phyloP scores from a whole-genome alignment of 2,113 vertebrate species.

The Morone chrysops region DNA sequence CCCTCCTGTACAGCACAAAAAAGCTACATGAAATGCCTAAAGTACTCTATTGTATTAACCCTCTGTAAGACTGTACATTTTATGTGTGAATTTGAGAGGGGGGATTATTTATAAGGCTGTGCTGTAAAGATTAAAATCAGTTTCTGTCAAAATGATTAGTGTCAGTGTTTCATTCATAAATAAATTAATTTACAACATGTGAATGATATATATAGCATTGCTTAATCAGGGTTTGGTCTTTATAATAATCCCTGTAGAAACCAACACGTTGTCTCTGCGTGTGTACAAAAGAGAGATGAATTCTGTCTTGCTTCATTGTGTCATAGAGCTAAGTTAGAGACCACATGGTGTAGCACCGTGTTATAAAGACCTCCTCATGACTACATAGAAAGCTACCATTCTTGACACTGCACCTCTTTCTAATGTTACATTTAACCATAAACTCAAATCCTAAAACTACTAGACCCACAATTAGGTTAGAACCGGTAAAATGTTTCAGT shows the following conservation, averaged over 20 bases:
- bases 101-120: neutral
- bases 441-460: neutral
- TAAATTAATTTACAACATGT: neutral
- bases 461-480: neutral
- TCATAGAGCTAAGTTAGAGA: neutral
- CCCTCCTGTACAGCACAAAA: neutral
- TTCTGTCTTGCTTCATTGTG: neutral
- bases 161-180: neutral
- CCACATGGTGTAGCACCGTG: neutral
- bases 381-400: neutral
- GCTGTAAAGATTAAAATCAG: neutral
- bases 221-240: neutral
- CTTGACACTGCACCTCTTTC: neutral
- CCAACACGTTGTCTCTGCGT: neutral
- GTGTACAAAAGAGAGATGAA: neutral
- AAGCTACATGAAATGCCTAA: neutral
- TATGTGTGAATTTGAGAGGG: neutral
- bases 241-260: neutral
- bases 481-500: constrained; percentile 1
- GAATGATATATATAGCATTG: neutral
- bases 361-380: neutral
- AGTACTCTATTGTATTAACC: neutral
- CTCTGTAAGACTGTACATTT: neutral
- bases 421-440: neutral
- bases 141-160: neutral